phyloP scores from a whole-genome alignment of 2,797 vertebrate species.

The Crocidura indochinensis region DNA sequence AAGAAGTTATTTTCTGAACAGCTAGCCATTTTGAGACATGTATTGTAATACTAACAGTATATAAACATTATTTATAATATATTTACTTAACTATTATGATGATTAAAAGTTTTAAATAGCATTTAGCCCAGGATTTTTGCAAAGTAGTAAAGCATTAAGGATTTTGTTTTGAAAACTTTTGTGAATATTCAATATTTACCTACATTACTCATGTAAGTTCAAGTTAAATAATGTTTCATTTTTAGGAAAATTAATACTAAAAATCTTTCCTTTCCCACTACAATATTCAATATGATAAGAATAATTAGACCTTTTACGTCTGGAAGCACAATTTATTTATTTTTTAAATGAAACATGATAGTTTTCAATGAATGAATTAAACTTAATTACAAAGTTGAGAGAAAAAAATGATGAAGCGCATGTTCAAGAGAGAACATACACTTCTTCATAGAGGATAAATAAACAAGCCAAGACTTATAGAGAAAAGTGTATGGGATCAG shows the following conservation, averaged over 20 bases:
- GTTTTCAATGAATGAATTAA: no score
- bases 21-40: slow-evolving; percentile 53
- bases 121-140: background rate
- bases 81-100: slow-evolving; percentile 48
- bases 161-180: background rate
- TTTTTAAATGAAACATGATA: no score
- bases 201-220: background rate
- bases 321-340: background rate
- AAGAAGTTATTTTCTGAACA: slow-evolving; percentile 33
- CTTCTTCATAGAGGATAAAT: no score
- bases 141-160: slow-evolving; percentile 46
- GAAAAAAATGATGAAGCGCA: no score
- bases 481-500: no score
- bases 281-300: background rate
- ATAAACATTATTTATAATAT: slow-evolving; percentile 10
- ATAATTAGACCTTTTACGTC: background rate
- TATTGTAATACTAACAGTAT: slow-evolving; percentile 41
- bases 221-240: background rate
- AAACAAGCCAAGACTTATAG: no score
- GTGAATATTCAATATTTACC: background rate
- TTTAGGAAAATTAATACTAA: background rate
- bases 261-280: slow-evolving; percentile 24
- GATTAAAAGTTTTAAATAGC: slow-evolving; percentile 37
- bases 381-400: no score
- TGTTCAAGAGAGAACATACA: no score